Evolutionary conservation across 1,140 invertebrate genomes (phyloP).

Genomic region (Cyclina sinensis): DNA sequence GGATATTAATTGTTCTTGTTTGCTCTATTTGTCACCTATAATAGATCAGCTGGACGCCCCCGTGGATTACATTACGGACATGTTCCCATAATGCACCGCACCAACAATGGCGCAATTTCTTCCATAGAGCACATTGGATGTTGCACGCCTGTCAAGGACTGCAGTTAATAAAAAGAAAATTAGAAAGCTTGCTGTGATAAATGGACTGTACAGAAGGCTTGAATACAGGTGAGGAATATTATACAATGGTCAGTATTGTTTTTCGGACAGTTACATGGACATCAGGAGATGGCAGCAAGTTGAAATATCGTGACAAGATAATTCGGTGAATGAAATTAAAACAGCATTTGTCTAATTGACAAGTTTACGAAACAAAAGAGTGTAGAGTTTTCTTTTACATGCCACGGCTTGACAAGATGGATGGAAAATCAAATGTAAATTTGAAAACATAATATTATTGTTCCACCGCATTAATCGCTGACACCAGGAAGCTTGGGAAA

Average conservation of each 20-base stretch:
- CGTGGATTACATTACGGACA: constrained; percentile 58
- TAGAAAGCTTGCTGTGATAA: constrained; percentile 67
- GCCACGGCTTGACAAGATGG: constrained; percentile 28
- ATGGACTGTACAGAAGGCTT: constrained; percentile 5
- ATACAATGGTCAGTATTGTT: constrained; percentile 61
- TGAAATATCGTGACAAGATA: constrained; percentile 59
- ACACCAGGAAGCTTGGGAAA: neutral
- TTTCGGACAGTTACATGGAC: constrained; percentile 59
- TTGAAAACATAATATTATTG: constrained; percentile 53
- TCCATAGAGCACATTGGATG: constrained; percentile 31
- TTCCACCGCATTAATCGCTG: constrained; percentile 23
- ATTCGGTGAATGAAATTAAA: constrained; percentile 39
- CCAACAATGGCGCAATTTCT: constrained; percentile 60
- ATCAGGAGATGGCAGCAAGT: constrained; percentile 26
- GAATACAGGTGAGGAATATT: constrained; percentile 13
- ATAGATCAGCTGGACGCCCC: neutral
- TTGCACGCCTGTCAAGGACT: constrained; percentile 23
- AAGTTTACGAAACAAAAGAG: constrained; percentile 29
- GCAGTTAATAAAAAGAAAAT: constrained; percentile 35
- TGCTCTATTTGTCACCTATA: constrained; percentile 26
- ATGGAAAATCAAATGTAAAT: constrained; percentile 16
- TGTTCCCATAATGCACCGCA: constrained; percentile 67
- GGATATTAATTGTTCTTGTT: constrained; percentile 40
- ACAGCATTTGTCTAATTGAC: constrained; percentile 38
- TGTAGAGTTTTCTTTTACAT: constrained; percentile 31